Evolutionary conservation across 2,888 invertebrate species (phyloP), one percentile per base, ranked within the genome.

Genomic region (Aplocera efformata): DNA sequence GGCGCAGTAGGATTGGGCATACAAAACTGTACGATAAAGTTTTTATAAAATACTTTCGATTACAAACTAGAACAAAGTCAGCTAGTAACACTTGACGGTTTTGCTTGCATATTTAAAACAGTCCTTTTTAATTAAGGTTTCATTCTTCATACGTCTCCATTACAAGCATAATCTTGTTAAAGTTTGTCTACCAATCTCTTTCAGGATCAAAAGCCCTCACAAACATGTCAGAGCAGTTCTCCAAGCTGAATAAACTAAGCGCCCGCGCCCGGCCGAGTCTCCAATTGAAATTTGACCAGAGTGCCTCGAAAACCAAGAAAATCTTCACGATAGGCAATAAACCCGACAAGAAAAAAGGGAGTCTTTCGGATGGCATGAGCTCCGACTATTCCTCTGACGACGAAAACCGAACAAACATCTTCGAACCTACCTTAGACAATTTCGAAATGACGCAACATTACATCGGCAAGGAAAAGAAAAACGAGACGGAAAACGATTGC

Each of bases 151-250:
- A n/a, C n/a, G n/a, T n/a, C n/a, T n/a, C n/a, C n/a, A n/a, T n/a
- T n/a, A n/a, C n/a, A n/a, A n/a, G n/a, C n/a, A n/a, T n/a, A n/a
- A n/a, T n/a, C n/a, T n/a, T n/a, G n/a, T n/a, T n/a, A n/a, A n/a
- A n/a, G n/a, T n/a, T n/a, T n/a, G n/a, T n/a, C n/a, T n/a, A n/a
- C n/a, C n/a, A 25, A 30, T 20, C 10, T 10, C 34, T 80, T 50
- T 9, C 72, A 93, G 96, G 96, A 63, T 93, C 94, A 6, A 96
- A 96, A 85, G 96, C 96, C 31, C 81, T 96, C 42, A 94, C 91
- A 49, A 96, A 96, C 70, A 93, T 96, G 89, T 92, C 94, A 0
- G 96, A 95, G 53, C 96, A 96, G 67, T 94, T 97, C 76, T 95
- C 94, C 42, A 96, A 95, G 72, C 76, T 96, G 24, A 94, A 94